Conservation (phyloP, 2,888 invertebrate species). For the Caenorhabditis sp. region DNA sequence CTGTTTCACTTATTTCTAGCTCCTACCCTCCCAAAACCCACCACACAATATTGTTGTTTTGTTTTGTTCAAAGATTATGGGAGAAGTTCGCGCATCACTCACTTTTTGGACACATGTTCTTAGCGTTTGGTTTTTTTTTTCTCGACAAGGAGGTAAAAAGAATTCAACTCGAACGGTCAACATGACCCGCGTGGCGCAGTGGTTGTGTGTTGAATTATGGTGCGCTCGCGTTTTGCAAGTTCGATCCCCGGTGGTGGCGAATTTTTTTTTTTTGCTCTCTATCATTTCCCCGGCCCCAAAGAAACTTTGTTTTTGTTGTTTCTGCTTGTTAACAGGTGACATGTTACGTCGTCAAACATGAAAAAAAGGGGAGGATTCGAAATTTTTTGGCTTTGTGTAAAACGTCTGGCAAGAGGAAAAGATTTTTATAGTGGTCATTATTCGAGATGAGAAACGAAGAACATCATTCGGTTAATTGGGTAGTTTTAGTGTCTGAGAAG, state of each 20-base stretch:
- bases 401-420: neutral
- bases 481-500: neutral
- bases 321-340: neutral
- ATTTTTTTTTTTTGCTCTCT: too few species aligned
- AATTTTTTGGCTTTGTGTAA: neutral
- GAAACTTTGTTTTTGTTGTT: constrained; percentile 3
- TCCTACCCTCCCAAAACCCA: neutral
- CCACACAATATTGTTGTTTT: neutral
- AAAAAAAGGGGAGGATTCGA: neutral
- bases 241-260: too few species aligned
- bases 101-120: neutral
- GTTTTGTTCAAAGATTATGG: neutral
- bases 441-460: constrained; percentile 2
- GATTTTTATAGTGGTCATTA: neutral
- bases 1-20: too few species aligned
- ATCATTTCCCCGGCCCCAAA: too few species aligned
- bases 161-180: too few species aligned
- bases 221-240: too few species aligned
- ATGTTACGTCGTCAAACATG: neutral
- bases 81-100: neutral
- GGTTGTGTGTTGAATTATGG: too few species aligned
- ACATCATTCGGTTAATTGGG: neutral
- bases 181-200: too few species aligned
- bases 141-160: too few species aligned
- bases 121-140: too few species aligned